phyloP scores from a whole-genome alignment of 2,797 vertebrate species.

The Nyctibius grandis region DNA sequence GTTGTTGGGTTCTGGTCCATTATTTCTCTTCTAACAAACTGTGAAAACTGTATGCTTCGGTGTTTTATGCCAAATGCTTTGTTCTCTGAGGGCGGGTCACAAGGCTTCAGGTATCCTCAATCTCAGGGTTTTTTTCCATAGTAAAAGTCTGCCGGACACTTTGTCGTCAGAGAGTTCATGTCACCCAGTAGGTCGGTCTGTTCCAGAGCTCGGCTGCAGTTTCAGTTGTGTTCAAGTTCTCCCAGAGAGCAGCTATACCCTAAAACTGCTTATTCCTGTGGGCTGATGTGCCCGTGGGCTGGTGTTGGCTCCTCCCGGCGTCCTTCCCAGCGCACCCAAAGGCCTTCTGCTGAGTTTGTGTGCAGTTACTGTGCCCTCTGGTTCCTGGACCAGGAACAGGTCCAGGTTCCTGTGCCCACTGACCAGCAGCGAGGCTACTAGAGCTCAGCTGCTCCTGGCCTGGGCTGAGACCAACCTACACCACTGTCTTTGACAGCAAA shows the following conservation, averaged over 20 bases:
- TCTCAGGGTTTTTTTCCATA: background rate
- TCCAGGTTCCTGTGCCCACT: too few species aligned
- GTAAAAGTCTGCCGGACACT: background rate
- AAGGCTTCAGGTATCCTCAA: background rate
- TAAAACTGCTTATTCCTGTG: rapidly evolving
- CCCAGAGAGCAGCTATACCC: background rate
- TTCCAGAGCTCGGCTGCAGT: background rate
- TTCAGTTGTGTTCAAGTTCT: background rate
- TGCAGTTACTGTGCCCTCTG: background rate
- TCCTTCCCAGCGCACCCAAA: background rate
- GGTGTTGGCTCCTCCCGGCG: rapidly evolving
- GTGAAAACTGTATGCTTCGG: background rate
- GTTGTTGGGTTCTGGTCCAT: rapidly evolving
- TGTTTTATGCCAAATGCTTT: constrained; percentile 22
- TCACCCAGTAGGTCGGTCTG: rapidly evolving
- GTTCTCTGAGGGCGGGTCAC: background rate
- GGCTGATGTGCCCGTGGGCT: background rate
- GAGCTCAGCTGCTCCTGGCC: too few species aligned
- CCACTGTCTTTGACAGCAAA: background rate
- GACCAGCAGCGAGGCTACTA: too few species aligned
- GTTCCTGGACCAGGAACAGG: too few species aligned
- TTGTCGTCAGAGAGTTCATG: rapidly evolving
- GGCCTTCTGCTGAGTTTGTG: background rate
- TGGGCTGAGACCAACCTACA: rapidly evolving
- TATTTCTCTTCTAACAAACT: background rate